Conservation (phyloP, 2,888 invertebrate genomes). For the Stegophylla sp. region DNA sequence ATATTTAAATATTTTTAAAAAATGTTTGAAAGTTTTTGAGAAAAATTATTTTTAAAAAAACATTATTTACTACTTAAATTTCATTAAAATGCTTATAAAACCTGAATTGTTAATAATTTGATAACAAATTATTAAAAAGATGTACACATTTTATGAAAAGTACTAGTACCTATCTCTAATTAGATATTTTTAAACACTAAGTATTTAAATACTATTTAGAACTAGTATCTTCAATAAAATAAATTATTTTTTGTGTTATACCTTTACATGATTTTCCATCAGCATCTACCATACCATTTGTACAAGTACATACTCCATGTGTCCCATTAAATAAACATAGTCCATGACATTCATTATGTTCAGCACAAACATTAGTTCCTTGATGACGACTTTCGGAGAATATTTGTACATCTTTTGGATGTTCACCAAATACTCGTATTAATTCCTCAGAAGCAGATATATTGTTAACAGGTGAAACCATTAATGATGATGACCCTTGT, state of each 20-base stretch:
- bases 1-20: no score
- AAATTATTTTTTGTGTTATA: slow-evolving; percentile 61
- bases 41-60: no score
- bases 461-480: slow-evolving; percentile 65
- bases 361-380: slow-evolving; percentile 72
- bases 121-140: no score
- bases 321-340: slow-evolving; percentile 79
- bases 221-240: not conserved
- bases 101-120: no score
- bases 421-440: slow-evolving; percentile 60
- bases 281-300: slow-evolving; percentile 76
- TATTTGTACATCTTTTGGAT: slow-evolving; percentile 63
- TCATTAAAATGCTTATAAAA: no score
- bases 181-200: no score
- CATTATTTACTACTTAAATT: no score
- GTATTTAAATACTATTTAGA: no score
- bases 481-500: slow-evolving; percentile 41
- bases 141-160: no score
- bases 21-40: no score
- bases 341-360: slow-evolving; percentile 77
- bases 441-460: slow-evolving; percentile 65
- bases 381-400: slow-evolving; percentile 69
- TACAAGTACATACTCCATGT: slow-evolving; percentile 77
- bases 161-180: no score
- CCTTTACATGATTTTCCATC: slow-evolving; percentile 75